phyloP scores from a whole-genome alignment of 2,797 vertebrate species.

The Ceyx erithaca region DNA sequence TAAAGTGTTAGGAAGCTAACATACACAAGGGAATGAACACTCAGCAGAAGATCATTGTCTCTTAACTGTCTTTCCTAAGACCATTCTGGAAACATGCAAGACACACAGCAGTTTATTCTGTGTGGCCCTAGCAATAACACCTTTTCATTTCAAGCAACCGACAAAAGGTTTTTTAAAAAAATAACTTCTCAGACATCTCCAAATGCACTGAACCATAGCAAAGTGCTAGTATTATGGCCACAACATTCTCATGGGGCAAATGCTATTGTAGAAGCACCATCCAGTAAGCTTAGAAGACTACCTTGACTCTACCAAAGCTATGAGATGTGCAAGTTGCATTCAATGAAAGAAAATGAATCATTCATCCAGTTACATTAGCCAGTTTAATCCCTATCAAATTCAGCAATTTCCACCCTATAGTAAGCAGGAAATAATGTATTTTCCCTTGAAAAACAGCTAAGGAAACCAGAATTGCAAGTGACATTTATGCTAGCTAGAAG shows the following conservation, averaged over 20 bases:
- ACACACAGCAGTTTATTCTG: neutral
- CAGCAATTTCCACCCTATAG: neutral
- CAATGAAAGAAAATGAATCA: neutral
- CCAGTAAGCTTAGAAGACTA: neutral
- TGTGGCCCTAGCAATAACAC: neutral
- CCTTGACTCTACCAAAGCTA: neutral
- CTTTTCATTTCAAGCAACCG: neutral
- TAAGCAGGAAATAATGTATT: neutral
- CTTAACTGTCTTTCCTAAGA: neutral
- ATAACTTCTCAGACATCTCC: neutral
- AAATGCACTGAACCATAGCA: accelerated
- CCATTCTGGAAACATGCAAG: neutral
- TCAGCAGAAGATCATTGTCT: neutral
- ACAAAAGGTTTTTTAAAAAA: neutral
- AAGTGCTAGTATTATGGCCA: neutral
- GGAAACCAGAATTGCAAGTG: neutral
- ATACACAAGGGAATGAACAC: neutral
- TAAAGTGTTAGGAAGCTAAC: neutral
- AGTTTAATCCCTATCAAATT: neutral
- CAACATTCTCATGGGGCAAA: neutral
- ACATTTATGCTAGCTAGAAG: neutral
- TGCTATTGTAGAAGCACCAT: neutral
- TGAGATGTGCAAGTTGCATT: neutral
- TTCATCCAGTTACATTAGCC: neutral
- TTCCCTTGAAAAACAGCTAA: neutral